A percentile compares a stretch with the other conserved stretches of the same genome.
Evolutionary conservation across 2,113 vertebrate species (phyloP).

Genomic region (Alligator mississippiensis): DNA sequence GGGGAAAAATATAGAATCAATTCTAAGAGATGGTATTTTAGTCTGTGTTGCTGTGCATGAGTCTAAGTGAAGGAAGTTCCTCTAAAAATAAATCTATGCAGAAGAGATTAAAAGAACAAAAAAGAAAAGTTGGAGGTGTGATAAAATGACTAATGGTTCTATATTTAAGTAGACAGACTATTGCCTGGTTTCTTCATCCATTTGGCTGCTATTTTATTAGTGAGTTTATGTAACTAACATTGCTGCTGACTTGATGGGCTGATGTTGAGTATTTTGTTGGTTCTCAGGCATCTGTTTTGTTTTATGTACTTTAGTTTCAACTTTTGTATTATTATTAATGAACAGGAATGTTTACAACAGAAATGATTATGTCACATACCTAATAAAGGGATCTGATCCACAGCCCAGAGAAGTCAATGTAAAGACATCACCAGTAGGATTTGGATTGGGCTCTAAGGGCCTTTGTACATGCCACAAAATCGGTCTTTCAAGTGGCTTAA

Average conservation of each 20-base stretch:
- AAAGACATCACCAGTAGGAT: accelerated
- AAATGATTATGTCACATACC: accelerated
- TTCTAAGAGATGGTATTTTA: conserved; percentile 58
- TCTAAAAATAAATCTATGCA: conserved; percentile 46
- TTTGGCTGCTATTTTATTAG: neutral
- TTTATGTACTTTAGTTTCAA: neutral
- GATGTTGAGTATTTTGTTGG: neutral
- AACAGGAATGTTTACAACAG: accelerated
- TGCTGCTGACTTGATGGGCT: neutral
- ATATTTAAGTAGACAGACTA: conserved; percentile 40
- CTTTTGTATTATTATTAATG: neutral
- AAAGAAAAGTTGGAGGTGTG: conserved; percentile 68
- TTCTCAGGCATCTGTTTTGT: neutral
- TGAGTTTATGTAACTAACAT: neutral
- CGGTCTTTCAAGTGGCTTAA: no score
- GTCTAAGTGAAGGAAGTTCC: conserved; percentile 41
- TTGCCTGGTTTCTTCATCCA: neutral
- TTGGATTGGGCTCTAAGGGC: neutral
- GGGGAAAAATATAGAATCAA: conserved; percentile 11
- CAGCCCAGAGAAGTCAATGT: neutral
- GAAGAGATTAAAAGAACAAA: conserved; percentile 61
- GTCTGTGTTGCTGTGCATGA: neutral
- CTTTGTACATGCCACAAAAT: no score
- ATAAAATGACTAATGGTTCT: conserved; percentile 63
- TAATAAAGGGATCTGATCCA: neutral